Percentiles rank a stretch among this genome's conserved stretches.
These are phyloP conservation scores for Synanthedon tipuliformis DNA, from an alignment of 2,888 invertebrate genomes.

Conservation along the genomic window DNA sequence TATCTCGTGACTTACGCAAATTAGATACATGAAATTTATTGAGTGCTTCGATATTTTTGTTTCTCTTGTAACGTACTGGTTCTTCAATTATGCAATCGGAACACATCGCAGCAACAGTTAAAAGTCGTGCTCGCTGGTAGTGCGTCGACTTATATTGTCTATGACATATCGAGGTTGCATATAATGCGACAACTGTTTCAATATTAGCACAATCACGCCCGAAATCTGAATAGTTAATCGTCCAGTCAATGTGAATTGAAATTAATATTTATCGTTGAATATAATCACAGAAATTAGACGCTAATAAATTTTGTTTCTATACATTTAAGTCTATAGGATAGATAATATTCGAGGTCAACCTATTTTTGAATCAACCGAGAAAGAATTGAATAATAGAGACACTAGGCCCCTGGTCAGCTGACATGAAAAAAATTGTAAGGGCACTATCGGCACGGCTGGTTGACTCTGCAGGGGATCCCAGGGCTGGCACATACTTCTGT, in stretches of 20 bases:
- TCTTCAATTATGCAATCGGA: slow-evolving; percentile 19
- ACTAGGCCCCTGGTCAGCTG: no score
- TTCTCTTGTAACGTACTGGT: background rate
- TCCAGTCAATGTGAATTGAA: background rate
- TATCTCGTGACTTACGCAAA: slow-evolving; percentile 13
- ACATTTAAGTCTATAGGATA: no score
- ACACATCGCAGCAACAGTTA: slow-evolving; percentile 15
- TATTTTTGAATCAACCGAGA: no score
- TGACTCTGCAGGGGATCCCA: no score
- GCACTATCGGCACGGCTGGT: no score
- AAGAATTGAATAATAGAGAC: no score
- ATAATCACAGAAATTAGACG: no score
- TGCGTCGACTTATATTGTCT: slow-evolving; percentile 19
- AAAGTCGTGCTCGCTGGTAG: slow-evolving; percentile 25
- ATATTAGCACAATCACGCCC: slow-evolving; percentile 8
- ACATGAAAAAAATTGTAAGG: no score
- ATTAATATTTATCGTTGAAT: background rate
- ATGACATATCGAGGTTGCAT: slow-evolving; percentile 33
- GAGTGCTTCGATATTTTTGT: background rate
- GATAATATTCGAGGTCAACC: no score
- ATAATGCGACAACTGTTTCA: slow-evolving; percentile 15
- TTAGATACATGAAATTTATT: slow-evolving; percentile 2
- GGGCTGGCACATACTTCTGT: no score
- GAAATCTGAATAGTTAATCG: slow-evolving; percentile 7
- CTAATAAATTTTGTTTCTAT: no score